phyloP scores from a whole-genome alignment of 2,888 invertebrate species.

The Thymelicus sylvestris region DNA sequence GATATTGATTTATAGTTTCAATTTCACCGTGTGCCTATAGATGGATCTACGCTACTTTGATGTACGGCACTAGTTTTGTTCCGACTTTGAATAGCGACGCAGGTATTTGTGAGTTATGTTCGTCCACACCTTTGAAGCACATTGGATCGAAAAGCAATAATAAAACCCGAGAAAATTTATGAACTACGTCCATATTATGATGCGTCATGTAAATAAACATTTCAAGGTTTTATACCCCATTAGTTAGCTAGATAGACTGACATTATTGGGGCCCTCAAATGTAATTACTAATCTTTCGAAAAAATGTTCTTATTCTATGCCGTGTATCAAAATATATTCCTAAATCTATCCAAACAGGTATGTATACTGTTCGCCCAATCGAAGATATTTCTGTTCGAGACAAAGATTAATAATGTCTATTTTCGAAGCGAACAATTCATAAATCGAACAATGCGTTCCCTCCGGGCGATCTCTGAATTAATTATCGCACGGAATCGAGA shows the following conservation, averaged over 20 bases:
- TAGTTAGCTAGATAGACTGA: too few relatives aligned
- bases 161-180: too few relatives aligned
- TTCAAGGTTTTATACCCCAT: too few relatives aligned
- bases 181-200: too few relatives aligned
- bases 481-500: constrained; percentile 31
- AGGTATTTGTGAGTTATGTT: constrained; percentile 15
- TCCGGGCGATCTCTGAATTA: constrained; percentile 29
- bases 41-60: constrained; percentile 11
- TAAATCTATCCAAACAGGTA: too few relatives aligned
- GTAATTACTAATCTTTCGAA: too few relatives aligned
- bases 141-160: too few relatives aligned
- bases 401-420: constrained; percentile 30
- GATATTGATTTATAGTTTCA: constrained; percentile 23
- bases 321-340: too few relatives aligned
- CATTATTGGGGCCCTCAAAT: too few relatives aligned
- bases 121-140: too few relatives aligned
- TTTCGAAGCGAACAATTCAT: constrained; percentile 35
- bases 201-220: too few relatives aligned
- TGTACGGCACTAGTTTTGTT: constrained; percentile 13
- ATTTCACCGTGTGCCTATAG: constrained; percentile 12
- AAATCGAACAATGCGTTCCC: constrained; percentile 35
- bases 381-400: constrained; percentile 19
- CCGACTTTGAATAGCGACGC: constrained; percentile 17
- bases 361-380: neutral
- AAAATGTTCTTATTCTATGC: too few relatives aligned